Conservation (phyloP, 2,113 vertebrate species). For the Myxocyprinus asiaticus region DNA sequence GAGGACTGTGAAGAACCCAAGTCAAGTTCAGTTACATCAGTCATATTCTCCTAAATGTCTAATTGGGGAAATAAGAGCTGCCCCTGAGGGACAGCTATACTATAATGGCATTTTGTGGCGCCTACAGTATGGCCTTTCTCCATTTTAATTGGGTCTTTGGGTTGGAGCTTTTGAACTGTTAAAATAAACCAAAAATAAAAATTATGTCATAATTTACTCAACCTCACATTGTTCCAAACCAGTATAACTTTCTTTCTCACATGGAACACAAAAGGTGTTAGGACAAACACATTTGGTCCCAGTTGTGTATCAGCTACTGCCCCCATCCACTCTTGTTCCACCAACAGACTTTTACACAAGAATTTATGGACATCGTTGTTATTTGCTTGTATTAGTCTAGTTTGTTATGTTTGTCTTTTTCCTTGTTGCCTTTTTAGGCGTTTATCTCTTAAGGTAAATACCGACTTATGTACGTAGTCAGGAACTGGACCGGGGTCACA, state of each 20-base stretch:
- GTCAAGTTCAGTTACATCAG: slow-evolving; percentile 62
- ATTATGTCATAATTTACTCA: too few species aligned
- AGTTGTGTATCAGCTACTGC: too few species aligned
- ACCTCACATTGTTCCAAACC: too few species aligned
- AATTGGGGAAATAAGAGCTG: slow-evolving; percentile 48
- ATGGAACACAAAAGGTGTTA: too few species aligned
- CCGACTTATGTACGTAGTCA: slow-evolving; percentile 39
- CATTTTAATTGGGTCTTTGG: slow-evolving; percentile 31
- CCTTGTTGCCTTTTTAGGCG: slow-evolving; percentile 50
- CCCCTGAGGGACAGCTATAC: slow-evolving; percentile 43
- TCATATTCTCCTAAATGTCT: slow-evolving; percentile 50
- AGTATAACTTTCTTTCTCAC: too few species aligned
- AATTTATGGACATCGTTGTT: slow-evolving; percentile 10
- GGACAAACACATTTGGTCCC: too few species aligned
- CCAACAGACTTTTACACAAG: neutral
- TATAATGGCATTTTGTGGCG: slow-evolving; percentile 58
- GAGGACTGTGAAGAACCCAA: slow-evolving; percentile 59
- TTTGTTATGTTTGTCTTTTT: slow-evolving; percentile 59
- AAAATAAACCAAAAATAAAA: too few species aligned
- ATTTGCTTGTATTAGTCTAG: neutral
- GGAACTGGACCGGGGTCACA: slow-evolving; percentile 42
- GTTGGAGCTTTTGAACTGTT: neutral
- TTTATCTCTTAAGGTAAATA: slow-evolving; percentile 34
- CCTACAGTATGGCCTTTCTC: slow-evolving; percentile 22
- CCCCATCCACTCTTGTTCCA: too few species aligned